phyloP scores from a whole-genome alignment of 2,888 invertebrate genomes.

The Odontocerum albicorne region DNA sequence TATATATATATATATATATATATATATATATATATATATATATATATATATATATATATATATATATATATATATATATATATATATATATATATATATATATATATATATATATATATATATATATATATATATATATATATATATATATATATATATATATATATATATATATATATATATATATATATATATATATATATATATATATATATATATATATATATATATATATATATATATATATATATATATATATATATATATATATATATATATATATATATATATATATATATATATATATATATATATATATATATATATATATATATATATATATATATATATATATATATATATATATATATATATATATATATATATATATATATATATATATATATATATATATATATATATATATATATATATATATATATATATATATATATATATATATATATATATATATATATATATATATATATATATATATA shows the following conservation, averaged over 20 bases:
- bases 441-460: conserved; percentile 5
- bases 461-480: conserved; percentile 2
- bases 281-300: conserved; percentile 5
- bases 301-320: conserved; percentile 7
- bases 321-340: conserved; percentile 7
- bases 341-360: conserved; percentile 5
- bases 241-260: conserved; percentile 1
- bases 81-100: neutral
- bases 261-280: conserved; percentile 7
- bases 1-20: neutral
- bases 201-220: neutral
- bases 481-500: too few species aligned
- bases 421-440: conserved; percentile 7
- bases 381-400: conserved; percentile 6
- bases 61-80: neutral
- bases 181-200: neutral
- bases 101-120: neutral
- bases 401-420: conserved; percentile 6
- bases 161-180: neutral
- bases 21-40: neutral
- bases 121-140: neutral
- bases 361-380: conserved; percentile 7
- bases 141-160: neutral
- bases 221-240: conserved; percentile 1
- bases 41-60: neutral